Evolutionary conservation across 2,113 vertebrate genomes (phyloP).

Genomic region (Stigmatopora argus): DNA sequence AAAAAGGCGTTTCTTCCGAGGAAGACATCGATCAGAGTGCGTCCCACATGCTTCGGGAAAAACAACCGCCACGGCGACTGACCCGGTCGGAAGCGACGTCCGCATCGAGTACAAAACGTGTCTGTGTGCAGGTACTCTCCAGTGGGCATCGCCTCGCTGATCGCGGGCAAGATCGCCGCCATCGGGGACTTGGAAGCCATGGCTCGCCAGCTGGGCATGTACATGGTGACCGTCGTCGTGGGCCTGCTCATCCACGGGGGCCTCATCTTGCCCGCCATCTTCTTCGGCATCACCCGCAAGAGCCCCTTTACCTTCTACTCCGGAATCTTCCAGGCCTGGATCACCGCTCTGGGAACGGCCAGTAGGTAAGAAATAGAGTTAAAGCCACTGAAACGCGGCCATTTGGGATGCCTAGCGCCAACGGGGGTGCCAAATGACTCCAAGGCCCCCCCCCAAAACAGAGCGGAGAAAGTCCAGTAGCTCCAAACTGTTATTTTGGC

Average conservation of each 20-base stretch:
- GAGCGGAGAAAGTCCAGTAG: background rate
- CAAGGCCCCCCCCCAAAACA: background rate
- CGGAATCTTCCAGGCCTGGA: constrained; percentile 82
- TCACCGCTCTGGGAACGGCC: constrained; percentile 79
- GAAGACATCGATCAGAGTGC: constrained; percentile 44
- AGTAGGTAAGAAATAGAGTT: constrained; percentile 65
- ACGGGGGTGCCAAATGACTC: too few species aligned
- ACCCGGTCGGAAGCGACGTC: constrained; percentile 1
- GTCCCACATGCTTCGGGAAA: constrained; percentile 27
- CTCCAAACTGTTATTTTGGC: constrained; percentile 55
- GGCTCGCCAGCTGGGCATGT: constrained; percentile 78
- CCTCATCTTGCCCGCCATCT: constrained; percentile 75
- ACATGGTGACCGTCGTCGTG: constrained; percentile 80
- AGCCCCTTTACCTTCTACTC: constrained; percentile 75
- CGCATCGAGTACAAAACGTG: background rate
- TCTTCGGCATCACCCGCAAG: constrained; percentile 72
- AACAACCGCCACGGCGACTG: constrained; percentile 52
- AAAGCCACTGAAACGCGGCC: too few species aligned
- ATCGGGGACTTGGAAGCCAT: constrained; percentile 77
- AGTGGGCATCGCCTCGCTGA: constrained; percentile 76
- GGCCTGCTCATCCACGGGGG: constrained; percentile 78
- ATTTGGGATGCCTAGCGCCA: too few species aligned
- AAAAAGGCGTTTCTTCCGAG: constrained; percentile 30
- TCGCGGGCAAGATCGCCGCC: constrained; percentile 77
- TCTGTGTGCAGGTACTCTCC: constrained; percentile 73